A percentile compares a stretch with the other conserved stretches of the same genome.
These are phyloP conservation scores for Osmerus mordax DNA, from an alignment of 2,113 vertebrate species.

Conservation along the genomic window DNA sequence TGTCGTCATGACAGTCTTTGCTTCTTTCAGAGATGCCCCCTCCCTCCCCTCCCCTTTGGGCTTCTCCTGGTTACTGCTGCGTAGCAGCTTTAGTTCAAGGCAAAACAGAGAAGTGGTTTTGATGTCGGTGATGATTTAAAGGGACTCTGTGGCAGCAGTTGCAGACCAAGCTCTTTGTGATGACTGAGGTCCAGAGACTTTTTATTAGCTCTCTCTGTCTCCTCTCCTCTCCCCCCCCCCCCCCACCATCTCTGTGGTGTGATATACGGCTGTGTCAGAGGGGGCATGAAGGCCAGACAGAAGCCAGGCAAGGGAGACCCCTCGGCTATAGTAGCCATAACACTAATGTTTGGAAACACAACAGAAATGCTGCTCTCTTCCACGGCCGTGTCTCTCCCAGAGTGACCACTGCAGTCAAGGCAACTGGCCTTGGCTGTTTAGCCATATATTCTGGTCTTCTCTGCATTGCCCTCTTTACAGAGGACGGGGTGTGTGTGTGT, in stretches of 20 bases:
- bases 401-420: background rate
- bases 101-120: constrained; percentile 37
- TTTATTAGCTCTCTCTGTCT: constrained; percentile 30
- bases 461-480: background rate
- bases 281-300: constrained; percentile 4
- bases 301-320: constrained; percentile 9
- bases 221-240: background rate
- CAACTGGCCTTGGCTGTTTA: constrained; percentile 8
- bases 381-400: background rate
- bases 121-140: constrained; percentile 53
- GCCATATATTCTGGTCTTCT: constrained; percentile 7
- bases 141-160: constrained; percentile 26
- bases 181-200: constrained; percentile 39
- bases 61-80: constrained; percentile 38
- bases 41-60: background rate
- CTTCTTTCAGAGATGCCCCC: background rate
- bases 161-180: constrained; percentile 44
- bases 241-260: constrained; percentile 2
- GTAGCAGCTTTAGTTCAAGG: constrained; percentile 57
- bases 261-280: constrained; percentile 24
- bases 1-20: background rate
- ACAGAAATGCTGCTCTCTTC: background rate
- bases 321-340: background rate
- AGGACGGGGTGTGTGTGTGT: background rate
- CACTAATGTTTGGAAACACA: constrained; percentile 3